Evolutionary conservation across 2,888 invertebrate species (phyloP).

Genomic region (Bibio marci): DNA sequence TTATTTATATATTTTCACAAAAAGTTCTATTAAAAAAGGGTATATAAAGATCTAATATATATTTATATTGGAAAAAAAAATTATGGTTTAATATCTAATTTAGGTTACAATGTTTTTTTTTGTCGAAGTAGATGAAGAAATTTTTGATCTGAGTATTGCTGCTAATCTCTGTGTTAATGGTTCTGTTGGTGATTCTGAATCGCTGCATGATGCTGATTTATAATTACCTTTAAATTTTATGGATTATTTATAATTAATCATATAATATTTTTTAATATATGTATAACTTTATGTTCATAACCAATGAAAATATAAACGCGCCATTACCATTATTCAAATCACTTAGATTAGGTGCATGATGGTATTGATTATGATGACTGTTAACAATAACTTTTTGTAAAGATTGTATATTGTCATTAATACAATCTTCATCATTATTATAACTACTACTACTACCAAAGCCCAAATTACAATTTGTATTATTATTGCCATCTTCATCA

Average conservation of each 20-base stretch:
- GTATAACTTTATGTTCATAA: too few relatives aligned
- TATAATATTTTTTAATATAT: neutral
- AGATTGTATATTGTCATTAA: too few relatives aligned
- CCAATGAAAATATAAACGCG: neutral
- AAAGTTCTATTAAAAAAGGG: too few relatives aligned
- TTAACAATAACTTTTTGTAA: too few relatives aligned
- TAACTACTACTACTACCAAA: constrained; percentile 15
- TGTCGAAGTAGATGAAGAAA: neutral
- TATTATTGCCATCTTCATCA: constrained; percentile 13
- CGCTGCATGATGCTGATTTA: constrained; percentile 27
- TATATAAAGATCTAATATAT: too few relatives aligned
- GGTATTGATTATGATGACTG: too few relatives aligned
- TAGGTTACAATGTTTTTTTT: too few relatives aligned
- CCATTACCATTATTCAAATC: constrained; percentile 27
- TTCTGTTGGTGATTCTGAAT: constrained; percentile 29
- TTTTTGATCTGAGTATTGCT: constrained; percentile 24
- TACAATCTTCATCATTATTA: constrained; percentile 12
- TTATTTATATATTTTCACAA: too few relatives aligned
- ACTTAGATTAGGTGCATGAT: constrained; percentile 17
- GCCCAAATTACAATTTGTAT: constrained; percentile 18
- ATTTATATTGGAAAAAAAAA: too few relatives aligned
- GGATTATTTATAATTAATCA: neutral
- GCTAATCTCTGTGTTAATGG: constrained; percentile 27
- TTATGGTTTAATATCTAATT: too few relatives aligned
- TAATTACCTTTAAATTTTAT: constrained; percentile 18